Evolutionary conservation across 1,140 invertebrate genomes (phyloP).

Genomic region (Aphelenchoides fujianensis): DNA sequence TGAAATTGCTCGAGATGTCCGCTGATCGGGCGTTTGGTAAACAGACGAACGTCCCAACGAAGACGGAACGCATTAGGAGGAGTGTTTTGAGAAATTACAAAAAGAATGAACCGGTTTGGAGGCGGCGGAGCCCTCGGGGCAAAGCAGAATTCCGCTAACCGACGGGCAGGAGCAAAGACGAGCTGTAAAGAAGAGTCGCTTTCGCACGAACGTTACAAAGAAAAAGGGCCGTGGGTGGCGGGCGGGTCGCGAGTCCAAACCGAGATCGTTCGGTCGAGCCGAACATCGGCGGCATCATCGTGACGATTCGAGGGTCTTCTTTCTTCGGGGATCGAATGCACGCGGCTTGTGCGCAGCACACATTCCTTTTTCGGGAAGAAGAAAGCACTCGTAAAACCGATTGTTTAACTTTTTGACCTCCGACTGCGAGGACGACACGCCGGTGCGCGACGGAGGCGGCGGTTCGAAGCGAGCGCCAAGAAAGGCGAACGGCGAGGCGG

Average conservation of each 20-base stretch:
- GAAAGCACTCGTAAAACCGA: not conserved
- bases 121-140: not conserved
- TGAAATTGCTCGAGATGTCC: no score
- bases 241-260: no score
- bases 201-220: no score
- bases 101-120: not conserved
- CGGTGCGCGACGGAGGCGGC: no score
- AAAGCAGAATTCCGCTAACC: not conserved
- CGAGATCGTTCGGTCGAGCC: not conserved
- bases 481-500: not conserved
- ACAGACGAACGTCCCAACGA: not conserved
- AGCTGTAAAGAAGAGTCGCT: no score
- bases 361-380: not conserved
- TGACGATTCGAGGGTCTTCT: not conserved
- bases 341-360: not conserved
- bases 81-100: constrained; percentile 1
- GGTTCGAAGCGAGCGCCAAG: no score
- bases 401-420: not conserved
- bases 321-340: not conserved
- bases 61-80: not conserved
- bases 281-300: not conserved
- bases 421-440: not conserved
- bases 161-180: not conserved
- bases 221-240: no score
- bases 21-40: not conserved